These are phyloP conservation scores for Heterocephalus glaber DNA, from an alignment of 2,113 vertebrate genomes.

Conservation along the genomic window DNA sequence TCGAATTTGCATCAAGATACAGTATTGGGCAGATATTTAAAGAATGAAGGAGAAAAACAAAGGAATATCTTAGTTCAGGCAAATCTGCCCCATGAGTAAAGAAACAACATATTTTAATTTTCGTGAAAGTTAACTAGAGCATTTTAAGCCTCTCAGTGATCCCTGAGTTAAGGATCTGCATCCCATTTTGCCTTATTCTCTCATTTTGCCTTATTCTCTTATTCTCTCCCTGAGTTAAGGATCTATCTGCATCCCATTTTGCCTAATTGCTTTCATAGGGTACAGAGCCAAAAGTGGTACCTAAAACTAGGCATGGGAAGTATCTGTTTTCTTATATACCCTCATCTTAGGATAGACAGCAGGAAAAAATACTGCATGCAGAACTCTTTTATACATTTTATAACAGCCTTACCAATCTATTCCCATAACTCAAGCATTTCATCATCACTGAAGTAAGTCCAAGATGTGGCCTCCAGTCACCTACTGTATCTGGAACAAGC, in stretches of 20 bases:
- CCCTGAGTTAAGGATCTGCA: too few relatives aligned
- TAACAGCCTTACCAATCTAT: not conserved
- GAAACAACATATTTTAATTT: not conserved
- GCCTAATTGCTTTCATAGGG: not conserved
- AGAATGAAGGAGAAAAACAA: not conserved
- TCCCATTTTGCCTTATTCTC: not conserved
- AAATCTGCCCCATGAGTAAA: not conserved
- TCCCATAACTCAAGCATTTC: constrained; percentile 5
- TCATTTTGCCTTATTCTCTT: too few relatives aligned
- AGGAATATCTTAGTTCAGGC: not conserved
- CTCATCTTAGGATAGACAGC: not conserved
- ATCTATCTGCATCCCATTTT: not conserved
- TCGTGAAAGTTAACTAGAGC: not conserved
- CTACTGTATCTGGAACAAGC: not conserved
- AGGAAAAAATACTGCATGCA: not conserved
- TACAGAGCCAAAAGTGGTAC: not conserved
- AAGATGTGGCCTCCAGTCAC: not conserved
- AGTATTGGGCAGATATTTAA: not conserved
- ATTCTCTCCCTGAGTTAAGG: not conserved
- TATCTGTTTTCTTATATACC: not conserved
- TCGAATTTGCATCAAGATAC: not conserved
- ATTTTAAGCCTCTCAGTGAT: not conserved
- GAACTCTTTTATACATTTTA: not conserved
- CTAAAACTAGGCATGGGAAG: not conserved
- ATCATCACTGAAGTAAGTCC: not conserved